Percentiles rank a stretch among this genome's conserved stretches.
Conservation (phyloP, 2,113 vertebrate species). For the Ammodytes marinus region DNA sequence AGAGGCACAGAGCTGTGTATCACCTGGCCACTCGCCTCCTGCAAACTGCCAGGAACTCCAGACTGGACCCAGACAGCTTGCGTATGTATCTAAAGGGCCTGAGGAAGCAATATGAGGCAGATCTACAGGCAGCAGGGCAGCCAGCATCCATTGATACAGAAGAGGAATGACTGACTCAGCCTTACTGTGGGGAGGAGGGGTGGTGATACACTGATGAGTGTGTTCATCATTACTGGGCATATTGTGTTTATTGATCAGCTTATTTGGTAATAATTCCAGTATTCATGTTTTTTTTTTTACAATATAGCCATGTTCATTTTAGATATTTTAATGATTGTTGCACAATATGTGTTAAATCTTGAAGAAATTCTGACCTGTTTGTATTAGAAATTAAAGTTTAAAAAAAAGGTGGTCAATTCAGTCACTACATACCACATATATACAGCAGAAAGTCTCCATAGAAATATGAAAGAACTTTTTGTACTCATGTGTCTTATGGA, state of each 20-base stretch:
- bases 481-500: constrained; percentile 16
- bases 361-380: background rate
- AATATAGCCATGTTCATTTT: background rate
- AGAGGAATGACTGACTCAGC: constrained; percentile 64
- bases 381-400: background rate
- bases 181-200: constrained; percentile 21
- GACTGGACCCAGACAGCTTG: constrained; percentile 89
- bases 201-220: background rate
- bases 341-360: background rate
- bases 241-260: background rate
- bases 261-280: constrained; percentile 16
- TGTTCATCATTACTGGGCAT: background rate
- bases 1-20: constrained; percentile 87
- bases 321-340: background rate
- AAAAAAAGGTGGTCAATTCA: background rate
- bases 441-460: background rate
- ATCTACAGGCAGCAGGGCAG: constrained; percentile 71
- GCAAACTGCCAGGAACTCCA: constrained; percentile 93
- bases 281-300: background rate
- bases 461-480: background rate
- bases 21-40: constrained; percentile 90
- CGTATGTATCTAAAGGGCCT: constrained; percentile 91
- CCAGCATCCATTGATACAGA: constrained; percentile 60
- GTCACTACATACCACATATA: background rate
- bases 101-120: constrained; percentile 88